phyloP scores from a whole-genome alignment of 1,140 invertebrate genomes.

The Goniozus legneri region DNA sequence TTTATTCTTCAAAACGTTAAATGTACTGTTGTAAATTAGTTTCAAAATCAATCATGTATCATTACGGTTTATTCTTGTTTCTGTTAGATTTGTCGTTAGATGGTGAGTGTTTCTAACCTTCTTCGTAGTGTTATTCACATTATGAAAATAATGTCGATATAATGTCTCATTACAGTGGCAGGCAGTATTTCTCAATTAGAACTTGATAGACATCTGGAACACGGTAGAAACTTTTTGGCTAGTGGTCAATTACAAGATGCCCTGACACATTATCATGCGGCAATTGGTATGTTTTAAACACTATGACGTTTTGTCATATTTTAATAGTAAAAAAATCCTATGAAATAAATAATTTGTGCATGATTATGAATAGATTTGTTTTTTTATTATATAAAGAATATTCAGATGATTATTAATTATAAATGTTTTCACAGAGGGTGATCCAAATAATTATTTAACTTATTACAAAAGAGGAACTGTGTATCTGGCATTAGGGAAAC shows the following conservation, averaged over 20 bases:
- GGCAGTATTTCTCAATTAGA: slow-evolving; percentile 67
- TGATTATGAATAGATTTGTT: slow-evolving; percentile 1
- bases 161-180: slow-evolving; percentile 55
- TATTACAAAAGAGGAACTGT: slow-evolving; percentile 95
- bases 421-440: slow-evolving; percentile 72
- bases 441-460: slow-evolving; percentile 93
- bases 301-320: slow-evolving; percentile 8
- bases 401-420: neutral
- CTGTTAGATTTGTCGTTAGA: slow-evolving; percentile 45
- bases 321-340: no score
- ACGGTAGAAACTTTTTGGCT: slow-evolving; percentile 86
- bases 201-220: slow-evolving; percentile 87
- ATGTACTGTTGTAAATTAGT: slow-evolving; percentile 21
- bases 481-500: slow-evolving; percentile 93
- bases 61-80: slow-evolving; percentile 39
- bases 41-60: slow-evolving; percentile 42
- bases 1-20: no score
- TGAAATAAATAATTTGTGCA: slow-evolving; percentile 3
- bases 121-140: slow-evolving; percentile 1
- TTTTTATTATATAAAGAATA: neutral
- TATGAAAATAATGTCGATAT: neutral
- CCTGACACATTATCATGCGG: slow-evolving; percentile 95
- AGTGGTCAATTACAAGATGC: slow-evolving; percentile 94
- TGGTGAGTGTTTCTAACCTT: slow-evolving; percentile 45
- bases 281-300: slow-evolving; percentile 86